Conservation (phyloP, 2,113 vertebrate species). For the Rhinolophus sinicus region DNA sequence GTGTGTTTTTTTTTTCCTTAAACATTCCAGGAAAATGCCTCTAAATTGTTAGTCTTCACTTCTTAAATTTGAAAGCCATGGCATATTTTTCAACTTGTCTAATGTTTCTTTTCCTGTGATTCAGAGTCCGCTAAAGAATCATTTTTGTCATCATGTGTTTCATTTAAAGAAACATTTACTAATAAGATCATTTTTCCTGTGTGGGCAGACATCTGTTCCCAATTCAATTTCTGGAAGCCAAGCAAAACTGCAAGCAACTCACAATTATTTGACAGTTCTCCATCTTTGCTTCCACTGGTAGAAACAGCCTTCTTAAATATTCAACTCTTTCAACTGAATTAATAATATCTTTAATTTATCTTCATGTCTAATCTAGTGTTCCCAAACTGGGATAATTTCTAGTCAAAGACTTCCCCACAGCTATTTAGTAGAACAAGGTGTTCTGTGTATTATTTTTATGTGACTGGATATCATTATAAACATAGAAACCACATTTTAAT, state of each 20-base stretch:
- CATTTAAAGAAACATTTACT: constrained; percentile 77
- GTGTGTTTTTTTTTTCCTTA: background rate
- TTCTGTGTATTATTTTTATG: constrained; percentile 49
- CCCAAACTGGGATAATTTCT: constrained; percentile 47
- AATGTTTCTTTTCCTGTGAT: constrained; percentile 63
- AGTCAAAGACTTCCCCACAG: background rate
- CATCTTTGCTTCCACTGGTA: constrained; percentile 60
- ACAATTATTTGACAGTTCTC: constrained; percentile 55
- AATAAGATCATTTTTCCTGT: constrained; percentile 78
- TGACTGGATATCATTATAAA: constrained; percentile 55
- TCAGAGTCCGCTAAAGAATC: constrained; percentile 30
- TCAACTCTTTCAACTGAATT: constrained; percentile 58
- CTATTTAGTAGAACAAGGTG: constrained; percentile 60
- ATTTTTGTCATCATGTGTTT: constrained; percentile 62
- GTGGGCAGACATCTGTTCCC: constrained; percentile 77
- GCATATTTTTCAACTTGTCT: constrained; percentile 43
- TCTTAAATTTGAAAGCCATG: constrained; percentile 48
- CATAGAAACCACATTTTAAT: constrained; percentile 43
- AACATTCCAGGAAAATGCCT: constrained; percentile 7
- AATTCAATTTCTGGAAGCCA: constrained; percentile 78
- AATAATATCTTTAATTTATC: constrained; percentile 66
- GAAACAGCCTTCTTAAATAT: constrained; percentile 56
- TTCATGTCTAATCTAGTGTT: background rate
- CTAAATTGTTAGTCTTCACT: constrained; percentile 24
- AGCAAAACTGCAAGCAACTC: constrained; percentile 60